Conservation (phyloP, 2,797 vertebrate genomes). For the Eleutherodactylus coqui region DNA sequence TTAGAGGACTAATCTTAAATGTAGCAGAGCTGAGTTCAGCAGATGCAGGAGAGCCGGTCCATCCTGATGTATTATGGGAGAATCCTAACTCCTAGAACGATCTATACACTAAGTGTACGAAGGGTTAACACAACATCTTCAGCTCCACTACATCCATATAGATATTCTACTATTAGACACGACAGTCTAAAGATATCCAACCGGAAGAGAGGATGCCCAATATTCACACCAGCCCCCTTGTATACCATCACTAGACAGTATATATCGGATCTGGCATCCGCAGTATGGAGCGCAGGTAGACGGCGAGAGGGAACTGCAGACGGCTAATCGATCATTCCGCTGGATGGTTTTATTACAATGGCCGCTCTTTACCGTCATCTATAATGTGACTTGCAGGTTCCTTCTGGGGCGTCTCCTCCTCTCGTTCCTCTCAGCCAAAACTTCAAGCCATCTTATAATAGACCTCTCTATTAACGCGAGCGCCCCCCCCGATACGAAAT, state of each 20-base stretch:
- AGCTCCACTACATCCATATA: neutral
- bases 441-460: slow-evolving; percentile 22
- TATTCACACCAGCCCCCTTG: neutral
- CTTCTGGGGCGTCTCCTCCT: slow-evolving; percentile 37
- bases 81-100: neutral
- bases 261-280: neutral
- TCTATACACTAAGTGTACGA: too few relatives aligned
- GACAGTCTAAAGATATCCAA: too few relatives aligned
- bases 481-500: slow-evolving; percentile 66
- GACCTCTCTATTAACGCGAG: slow-evolving; percentile 23
- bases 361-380: slow-evolving; percentile 40
- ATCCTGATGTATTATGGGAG: too few relatives aligned
- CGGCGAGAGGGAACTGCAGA: slow-evolving; percentile 25
- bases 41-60: neutral
- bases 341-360: slow-evolving; percentile 43
- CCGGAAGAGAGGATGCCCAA: neutral
- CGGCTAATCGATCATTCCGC: slow-evolving; percentile 49
- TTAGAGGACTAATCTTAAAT: neutral
- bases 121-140: neutral
- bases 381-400: slow-evolving; percentile 38
- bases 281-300: neutral
- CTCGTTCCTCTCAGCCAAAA: slow-evolving; percentile 40
- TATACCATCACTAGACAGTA: neutral
- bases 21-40: neutral
- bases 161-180: neutral